phyloP scores from a whole-genome alignment of 1,140 invertebrate species.

The Grapholita molesta region DNA sequence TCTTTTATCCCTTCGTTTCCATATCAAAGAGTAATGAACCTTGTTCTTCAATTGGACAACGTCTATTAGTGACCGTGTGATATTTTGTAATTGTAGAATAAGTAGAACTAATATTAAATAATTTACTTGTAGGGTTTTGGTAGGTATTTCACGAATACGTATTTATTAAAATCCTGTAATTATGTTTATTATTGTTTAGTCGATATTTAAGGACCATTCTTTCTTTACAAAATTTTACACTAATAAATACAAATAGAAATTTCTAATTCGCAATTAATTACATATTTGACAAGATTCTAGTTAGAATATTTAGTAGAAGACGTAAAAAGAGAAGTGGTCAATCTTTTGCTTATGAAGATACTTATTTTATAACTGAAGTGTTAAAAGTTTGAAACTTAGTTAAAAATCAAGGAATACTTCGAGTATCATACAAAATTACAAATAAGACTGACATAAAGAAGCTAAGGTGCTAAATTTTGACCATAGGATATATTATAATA shows the following conservation, averaged over 20 bases:
- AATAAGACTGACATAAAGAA: background rate
- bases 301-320: background rate
- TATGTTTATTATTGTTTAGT: background rate
- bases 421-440: background rate
- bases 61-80: slow-evolving; percentile 75
- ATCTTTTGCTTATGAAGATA: too few species aligned
- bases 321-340: too few species aligned
- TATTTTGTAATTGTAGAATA: slow-evolving; percentile 37
- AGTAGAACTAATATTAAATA: background rate
- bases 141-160: background rate
- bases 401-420: too few species aligned
- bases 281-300: background rate
- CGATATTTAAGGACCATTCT: background rate
- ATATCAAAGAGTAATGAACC: slow-evolving; percentile 78
- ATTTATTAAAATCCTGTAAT: background rate
- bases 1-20: slow-evolving; percentile 78
- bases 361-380: too few species aligned
- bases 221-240: background rate
- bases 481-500: slow-evolving; percentile 36
- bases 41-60: slow-evolving; percentile 70
- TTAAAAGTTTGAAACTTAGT: too few species aligned
- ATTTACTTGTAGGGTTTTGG: background rate
- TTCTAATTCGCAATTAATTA: background rate
- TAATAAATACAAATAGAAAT: background rate
- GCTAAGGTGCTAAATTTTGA: slow-evolving; percentile 8